These are phyloP conservation scores for Salvelinus sp. DNA, from an alignment of 2,113 vertebrate genomes.

Conservation along the genomic window DNA sequence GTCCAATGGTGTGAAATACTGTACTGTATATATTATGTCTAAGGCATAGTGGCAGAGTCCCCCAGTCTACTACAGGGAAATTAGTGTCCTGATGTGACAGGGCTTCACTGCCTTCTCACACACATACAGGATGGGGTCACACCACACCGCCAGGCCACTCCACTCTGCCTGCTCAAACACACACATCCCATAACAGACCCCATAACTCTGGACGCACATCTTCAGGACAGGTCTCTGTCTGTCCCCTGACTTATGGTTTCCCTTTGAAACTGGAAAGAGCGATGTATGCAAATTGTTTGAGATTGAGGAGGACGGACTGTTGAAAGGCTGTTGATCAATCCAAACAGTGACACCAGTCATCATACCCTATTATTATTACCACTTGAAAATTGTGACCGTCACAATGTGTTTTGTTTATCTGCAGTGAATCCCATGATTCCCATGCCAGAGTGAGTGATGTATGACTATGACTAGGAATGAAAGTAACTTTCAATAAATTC, in stretches of 20 bases:
- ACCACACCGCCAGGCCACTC: constrained; percentile 68
- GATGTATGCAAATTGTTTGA: too few species aligned
- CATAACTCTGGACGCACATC: background rate
- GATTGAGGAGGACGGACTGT: too few species aligned
- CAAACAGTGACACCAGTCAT: too few species aligned
- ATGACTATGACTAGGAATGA: background rate
- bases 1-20: too few species aligned
- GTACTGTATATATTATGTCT: background rate
- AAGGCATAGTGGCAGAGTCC: background rate
- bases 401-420: too few species aligned
- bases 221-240: too few species aligned
- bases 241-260: too few species aligned
- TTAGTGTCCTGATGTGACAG: constrained; percentile 72
- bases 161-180: constrained; percentile 64
- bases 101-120: constrained; percentile 64
- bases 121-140: constrained; percentile 65
- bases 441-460: background rate
- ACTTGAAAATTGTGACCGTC: too few species aligned
- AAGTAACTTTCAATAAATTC: too few species aligned
- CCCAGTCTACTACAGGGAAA: constrained; percentile 60
- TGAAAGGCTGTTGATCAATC: too few species aligned
- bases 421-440: background rate
- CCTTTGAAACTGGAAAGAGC: too few species aligned
- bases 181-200: background rate
- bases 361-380: too few species aligned